phyloP scores from a whole-genome alignment of 1,140 invertebrate species.

The Coptotermes formosanus region DNA sequence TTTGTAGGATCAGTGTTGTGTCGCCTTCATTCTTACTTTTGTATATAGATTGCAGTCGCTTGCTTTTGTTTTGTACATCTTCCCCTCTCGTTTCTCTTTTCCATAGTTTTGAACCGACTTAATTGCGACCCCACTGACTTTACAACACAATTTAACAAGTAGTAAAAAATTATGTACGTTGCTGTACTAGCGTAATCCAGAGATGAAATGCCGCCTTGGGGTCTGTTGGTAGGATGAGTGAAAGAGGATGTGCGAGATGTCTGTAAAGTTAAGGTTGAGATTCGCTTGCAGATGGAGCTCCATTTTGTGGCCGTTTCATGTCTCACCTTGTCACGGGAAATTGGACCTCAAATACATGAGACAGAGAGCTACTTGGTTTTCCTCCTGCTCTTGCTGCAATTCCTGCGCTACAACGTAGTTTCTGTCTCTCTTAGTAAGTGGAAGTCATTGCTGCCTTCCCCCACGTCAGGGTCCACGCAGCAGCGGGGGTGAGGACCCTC shows the following conservation, averaged over 20 bases:
- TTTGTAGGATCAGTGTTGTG: not conserved
- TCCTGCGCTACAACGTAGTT: not conserved
- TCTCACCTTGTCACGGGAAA: conserved; percentile 30
- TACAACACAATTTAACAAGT: not conserved
- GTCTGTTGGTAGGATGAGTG: not conserved
- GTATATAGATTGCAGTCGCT: not conserved
- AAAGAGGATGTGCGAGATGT: conserved; percentile 20
- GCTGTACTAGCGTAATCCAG: conserved; percentile 25
- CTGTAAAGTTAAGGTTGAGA: conserved; percentile 25
- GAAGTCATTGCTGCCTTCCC: conserved; percentile 15
- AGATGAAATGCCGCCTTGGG: conserved; percentile 28
- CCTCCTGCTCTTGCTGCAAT: not conserved
- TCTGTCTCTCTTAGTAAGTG: conserved; percentile 11
- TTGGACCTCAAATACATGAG: conserved; percentile 23
- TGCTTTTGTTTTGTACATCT: not conserved
- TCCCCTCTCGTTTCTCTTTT: not conserved
- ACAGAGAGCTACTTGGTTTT: conserved; percentile 11
- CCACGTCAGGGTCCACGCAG: not conserved
- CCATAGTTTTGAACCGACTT: not conserved
- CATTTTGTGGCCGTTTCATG: conserved; percentile 24
- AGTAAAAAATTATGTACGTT: not conserved
- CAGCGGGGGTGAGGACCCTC: not conserved
- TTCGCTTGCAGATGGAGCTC: conserved; percentile 25
- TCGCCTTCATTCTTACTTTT: not conserved
- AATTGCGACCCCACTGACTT: not conserved